Evolutionary conservation across 2,888 invertebrate species (phyloP).

Genomic region (Harmothoe impar): DNA sequence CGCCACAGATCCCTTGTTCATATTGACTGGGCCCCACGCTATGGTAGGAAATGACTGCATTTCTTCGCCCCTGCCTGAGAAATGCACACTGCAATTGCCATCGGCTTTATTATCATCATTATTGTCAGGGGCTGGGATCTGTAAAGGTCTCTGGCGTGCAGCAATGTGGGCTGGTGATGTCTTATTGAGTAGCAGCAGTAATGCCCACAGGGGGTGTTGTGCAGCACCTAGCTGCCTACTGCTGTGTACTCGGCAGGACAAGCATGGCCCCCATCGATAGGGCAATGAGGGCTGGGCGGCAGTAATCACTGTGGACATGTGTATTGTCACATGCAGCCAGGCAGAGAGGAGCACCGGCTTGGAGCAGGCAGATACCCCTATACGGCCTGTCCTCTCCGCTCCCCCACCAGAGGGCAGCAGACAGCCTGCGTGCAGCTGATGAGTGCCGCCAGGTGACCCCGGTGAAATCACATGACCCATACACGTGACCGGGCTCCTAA

Average conservation of each 20-base stretch:
- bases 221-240: background rate
- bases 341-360: background rate
- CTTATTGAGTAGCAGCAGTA: no score
- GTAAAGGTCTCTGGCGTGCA: no score
- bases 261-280: conserved; percentile 29
- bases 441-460: background rate
- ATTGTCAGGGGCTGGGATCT: background rate
- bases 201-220: no score
- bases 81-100: background rate
- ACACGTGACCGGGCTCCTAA: background rate
- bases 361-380: background rate
- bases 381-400: background rate
- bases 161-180: no score
- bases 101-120: background rate
- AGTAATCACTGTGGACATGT: conserved; percentile 32
- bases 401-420: background rate
- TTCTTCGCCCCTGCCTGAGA: background rate
- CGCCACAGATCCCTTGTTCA: background rate
- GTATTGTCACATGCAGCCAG: conserved; percentile 40
- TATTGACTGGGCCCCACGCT: background rate
- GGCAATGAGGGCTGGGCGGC: background rate
- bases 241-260: background rate
- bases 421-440: background rate
- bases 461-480: background rate
- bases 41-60: background rate